phyloP scores from a whole-genome alignment of 2,888 invertebrate genomes.

The Ormyrus rosae region DNA sequence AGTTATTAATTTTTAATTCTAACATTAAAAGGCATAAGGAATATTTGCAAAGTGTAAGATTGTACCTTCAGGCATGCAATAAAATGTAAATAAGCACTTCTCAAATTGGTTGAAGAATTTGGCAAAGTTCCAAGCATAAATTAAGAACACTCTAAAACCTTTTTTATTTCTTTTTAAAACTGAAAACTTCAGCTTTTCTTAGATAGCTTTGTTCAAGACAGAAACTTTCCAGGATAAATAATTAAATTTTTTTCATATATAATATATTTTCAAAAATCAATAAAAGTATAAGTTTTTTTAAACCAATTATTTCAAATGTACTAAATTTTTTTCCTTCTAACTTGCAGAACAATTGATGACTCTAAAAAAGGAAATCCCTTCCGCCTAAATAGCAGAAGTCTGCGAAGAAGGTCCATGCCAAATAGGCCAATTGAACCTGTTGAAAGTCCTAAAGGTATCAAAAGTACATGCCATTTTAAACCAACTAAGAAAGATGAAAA shows the following conservation, averaged over 20 bases:
- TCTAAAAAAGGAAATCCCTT: conserved; percentile 29
- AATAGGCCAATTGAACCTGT: conserved; percentile 61
- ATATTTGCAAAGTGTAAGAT: no score
- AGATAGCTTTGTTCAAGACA: background rate
- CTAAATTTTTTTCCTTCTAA: background rate
- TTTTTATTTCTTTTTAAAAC: conserved; percentile 10
- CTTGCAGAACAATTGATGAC: conserved; percentile 25
- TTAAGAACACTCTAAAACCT: conserved; percentile 21
- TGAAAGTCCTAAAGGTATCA: conserved; percentile 62
- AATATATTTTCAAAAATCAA: background rate
- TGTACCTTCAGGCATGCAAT: background rate
- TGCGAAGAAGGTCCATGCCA: conserved; percentile 65
- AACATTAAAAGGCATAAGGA: no score
- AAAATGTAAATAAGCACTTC: conserved; percentile 22
- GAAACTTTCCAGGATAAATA: background rate
- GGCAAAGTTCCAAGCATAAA: conserved; percentile 32
- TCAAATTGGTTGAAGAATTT: conserved; percentile 23
- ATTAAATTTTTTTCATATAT: background rate
- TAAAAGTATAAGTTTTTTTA: background rate
- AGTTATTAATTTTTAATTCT: no score
- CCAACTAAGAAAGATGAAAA: conserved; percentile 64
- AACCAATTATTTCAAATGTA: background rate
- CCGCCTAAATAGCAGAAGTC: conserved; percentile 12
- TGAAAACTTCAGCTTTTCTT: background rate
- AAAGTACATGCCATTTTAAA: conserved; percentile 71